Evolutionary conservation across 1,140 invertebrate species (phyloP).

Genomic region (Trypoxylus dichotomus): DNA sequence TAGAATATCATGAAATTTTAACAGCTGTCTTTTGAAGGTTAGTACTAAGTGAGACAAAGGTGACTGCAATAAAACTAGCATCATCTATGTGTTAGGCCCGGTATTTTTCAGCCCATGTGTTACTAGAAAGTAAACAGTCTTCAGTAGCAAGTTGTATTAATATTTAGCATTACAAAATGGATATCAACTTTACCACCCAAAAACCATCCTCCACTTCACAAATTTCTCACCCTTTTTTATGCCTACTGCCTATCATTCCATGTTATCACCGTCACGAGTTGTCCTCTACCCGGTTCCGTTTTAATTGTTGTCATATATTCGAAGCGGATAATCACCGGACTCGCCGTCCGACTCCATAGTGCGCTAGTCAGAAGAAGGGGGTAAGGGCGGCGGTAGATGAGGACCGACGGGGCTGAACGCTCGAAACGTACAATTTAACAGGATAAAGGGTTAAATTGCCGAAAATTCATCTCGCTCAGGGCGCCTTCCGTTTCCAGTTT

Average conservation of each 20-base stretch:
- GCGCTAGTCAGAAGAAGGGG: neutral
- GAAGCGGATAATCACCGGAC: constrained; percentile 1
- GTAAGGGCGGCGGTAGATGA: neutral
- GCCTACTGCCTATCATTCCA: neutral
- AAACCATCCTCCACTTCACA: neutral
- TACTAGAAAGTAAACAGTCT: no score
- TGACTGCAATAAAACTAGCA: no score
- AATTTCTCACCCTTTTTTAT: neutral
- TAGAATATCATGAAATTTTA: no score
- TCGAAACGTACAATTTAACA: constrained; percentile 37
- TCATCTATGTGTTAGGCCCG: no score
- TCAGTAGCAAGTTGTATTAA: no score
- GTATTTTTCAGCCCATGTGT: no score
- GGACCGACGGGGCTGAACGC: neutral
- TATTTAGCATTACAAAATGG: no score
- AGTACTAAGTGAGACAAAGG: no score
- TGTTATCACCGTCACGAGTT: neutral
- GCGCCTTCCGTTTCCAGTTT: constrained; percentile 39
- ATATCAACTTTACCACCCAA: no score
- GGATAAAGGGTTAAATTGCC: constrained; percentile 41
- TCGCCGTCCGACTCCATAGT: neutral
- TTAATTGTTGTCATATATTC: constrained; percentile 28
- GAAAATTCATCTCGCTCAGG: constrained; percentile 43
- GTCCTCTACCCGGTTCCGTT: neutral
- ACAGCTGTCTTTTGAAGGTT: no score